A percentile compares a stretch with the other conserved stretches of the same genome.
Evolutionary conservation across 2,888 invertebrate genomes (phyloP).

Genomic region (Notodonta dromedarius): DNA sequence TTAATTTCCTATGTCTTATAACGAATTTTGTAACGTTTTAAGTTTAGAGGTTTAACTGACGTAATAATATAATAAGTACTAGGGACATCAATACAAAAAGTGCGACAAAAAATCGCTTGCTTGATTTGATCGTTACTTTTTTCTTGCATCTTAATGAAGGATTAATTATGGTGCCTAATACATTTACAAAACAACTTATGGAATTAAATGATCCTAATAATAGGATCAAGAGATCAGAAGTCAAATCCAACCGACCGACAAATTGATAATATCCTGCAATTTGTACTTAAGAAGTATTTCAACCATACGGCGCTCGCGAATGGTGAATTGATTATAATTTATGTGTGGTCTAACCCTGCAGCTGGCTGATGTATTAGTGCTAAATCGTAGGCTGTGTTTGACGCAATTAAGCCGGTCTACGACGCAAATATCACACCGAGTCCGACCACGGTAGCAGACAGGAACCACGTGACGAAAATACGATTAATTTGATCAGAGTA

Average conservation of each 20-base stretch:
- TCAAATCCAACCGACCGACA: not conserved
- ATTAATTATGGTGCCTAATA: not conserved
- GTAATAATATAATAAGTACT: not conserved
- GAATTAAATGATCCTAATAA: not conserved
- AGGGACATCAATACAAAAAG: not conserved
- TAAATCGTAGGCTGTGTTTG: conserved; percentile 8
- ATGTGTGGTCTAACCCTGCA: conserved; percentile 2
- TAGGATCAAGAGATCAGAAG: not conserved
- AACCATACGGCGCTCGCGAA: not conserved
- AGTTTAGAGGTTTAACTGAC: not conserved
- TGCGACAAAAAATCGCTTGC: not conserved
- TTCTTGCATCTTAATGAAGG: not conserved
- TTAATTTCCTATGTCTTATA: too few relatives aligned
- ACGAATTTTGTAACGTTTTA: not conserved
- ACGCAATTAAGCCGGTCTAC: conserved; percentile 13
- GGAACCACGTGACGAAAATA: not conserved
- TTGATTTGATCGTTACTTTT: not conserved
- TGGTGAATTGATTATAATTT: not conserved
- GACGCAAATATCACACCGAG: conserved; percentile 8
- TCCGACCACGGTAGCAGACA: conserved; percentile 5
- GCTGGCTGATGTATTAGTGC: conserved; percentile 5
- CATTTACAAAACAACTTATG: too few relatives aligned
- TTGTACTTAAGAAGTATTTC: not conserved
- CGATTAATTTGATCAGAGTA: not conserved
- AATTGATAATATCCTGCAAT: not conserved